Percentiles rank a stretch among this genome's conserved stretches.
Conservation (phyloP, 2,797 vertebrate species). For the Acrocephalus scirpaceus region DNA sequence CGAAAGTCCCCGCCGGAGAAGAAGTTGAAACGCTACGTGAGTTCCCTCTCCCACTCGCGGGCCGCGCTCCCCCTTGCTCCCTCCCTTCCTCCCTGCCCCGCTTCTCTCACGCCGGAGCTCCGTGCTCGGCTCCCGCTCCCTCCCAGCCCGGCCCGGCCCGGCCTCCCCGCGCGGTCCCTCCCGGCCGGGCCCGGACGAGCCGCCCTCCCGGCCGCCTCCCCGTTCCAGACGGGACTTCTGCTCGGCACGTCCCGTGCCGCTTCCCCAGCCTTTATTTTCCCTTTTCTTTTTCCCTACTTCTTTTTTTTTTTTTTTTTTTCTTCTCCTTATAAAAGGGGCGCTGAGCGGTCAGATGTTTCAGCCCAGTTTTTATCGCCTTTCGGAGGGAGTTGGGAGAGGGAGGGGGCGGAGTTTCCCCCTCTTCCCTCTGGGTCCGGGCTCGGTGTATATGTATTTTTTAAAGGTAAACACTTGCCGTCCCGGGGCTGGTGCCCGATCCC, state of each 20-base stretch:
- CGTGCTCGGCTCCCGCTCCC: background rate
- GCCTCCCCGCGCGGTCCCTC: background rate
- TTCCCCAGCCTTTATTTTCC: background rate
- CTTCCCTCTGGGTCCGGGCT: background rate
- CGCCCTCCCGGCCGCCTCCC: background rate
- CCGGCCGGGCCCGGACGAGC: background rate
- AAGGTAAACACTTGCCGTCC: conserved; percentile 13
- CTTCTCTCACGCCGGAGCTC: background rate
- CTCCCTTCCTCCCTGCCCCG: background rate
- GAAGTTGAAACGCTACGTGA: conserved; percentile 99
- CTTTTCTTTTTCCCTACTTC: background rate
- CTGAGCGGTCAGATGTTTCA: conserved; percentile 4
- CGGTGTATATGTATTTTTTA: background rate
- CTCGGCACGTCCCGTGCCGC: background rate
- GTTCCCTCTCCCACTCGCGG: conserved; percentile 67
- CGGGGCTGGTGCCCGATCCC: background rate
- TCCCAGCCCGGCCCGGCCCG: background rate
- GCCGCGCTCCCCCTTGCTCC: background rate
- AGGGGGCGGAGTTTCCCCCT: conserved; percentile 7
- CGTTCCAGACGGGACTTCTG: background rate
- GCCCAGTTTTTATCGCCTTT: background rate
- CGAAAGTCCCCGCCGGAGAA: conserved; percentile 99
- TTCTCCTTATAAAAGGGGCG: background rate
- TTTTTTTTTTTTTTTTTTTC: too few relatives aligned
- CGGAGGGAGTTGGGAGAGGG: background rate